Conservation (phyloP, 2,888 invertebrate genomes). For the Hedychridium roseum region DNA sequence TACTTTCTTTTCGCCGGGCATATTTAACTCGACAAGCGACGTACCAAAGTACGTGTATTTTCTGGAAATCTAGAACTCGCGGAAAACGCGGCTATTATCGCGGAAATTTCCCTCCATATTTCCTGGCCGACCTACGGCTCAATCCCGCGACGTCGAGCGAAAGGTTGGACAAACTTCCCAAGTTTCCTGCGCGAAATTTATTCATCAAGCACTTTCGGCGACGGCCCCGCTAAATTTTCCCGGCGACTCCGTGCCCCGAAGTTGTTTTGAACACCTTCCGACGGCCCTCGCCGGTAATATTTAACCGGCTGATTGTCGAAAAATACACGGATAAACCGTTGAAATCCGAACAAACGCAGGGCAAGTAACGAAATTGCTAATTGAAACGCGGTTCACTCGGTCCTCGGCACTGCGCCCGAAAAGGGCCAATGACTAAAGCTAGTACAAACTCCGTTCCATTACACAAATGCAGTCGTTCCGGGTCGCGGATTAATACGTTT, state of each 20-base stretch:
- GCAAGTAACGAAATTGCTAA: neutral
- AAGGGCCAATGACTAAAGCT: too few species aligned
- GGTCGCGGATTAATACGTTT: too few species aligned
- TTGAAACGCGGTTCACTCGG: too few species aligned
- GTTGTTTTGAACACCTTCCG: constrained; percentile 10
- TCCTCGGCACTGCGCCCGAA: too few species aligned
- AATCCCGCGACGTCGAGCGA: constrained; percentile 15
- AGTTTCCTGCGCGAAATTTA: constrained; percentile 37
- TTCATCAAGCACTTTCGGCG: constrained; percentile 30
- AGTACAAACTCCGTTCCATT: too few species aligned
- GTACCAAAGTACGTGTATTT: neutral
- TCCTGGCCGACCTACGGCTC: constrained; percentile 12
- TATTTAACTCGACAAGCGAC: neutral
- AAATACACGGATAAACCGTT: neutral
- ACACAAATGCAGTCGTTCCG: too few species aligned
- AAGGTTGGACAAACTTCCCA: constrained; percentile 30
- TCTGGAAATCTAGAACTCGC: too few species aligned
- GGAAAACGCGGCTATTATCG: too few species aligned
- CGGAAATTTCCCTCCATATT: too few species aligned
- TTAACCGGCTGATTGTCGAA: neutral
- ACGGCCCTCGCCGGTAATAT: neutral
- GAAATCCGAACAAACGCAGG: neutral
- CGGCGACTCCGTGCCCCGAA: constrained; percentile 12
- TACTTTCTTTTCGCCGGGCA: neutral
- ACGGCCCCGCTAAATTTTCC: constrained; percentile 22